Base-by-base conservation (phyloP, 2,888 invertebrate genomes). In the Pelosia muscerda region DNA sequence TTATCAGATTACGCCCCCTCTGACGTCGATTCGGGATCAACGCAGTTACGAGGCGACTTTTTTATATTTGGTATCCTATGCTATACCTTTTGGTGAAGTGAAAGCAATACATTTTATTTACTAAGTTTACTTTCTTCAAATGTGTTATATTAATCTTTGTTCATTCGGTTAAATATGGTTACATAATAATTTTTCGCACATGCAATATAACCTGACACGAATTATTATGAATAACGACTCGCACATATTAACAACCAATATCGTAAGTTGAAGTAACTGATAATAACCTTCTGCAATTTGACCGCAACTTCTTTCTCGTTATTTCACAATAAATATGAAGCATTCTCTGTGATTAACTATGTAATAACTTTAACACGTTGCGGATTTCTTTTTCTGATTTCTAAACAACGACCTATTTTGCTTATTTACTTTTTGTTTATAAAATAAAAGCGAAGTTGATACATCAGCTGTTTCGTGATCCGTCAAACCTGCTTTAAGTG, bases 121-220 rank as follows among this genome's bases (percentile, higher is more conserved):
- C 74, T 65, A 69, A 72, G 66, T 56, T 77, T 65, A 65, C 72
- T 77, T 78, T 74, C 77, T 74, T 62, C 15, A 66, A 66, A 59
- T 53, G 22, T 11, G 71, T 58, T 73, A 68, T 69, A 71, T 76
- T 71, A 69, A 69, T 77, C 73, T 49, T n/a, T 19, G 19, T 42
- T 19, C 15, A 42, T 19, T 42, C 6, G 5, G 4, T 4, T 19
- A 9, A 3, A 2, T 1, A 2, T 71, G 66, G 13, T 63, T 63
- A 55, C 34, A 63, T 55, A 63, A 55, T 34, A 28, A 1, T 49
- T n/a, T 42, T 34, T 28, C 19, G 23, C 53, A 34, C 55, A 19
- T 63, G 53, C 31, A 23, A 54, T 31, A 63, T 62, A 22, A 23
- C 23, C 54, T 28, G 61, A 53, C 15, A 63, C 19, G 23, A 42